phyloP scores from a whole-genome alignment of 2,113 vertebrate species.

The Alosa alosa region DNA sequence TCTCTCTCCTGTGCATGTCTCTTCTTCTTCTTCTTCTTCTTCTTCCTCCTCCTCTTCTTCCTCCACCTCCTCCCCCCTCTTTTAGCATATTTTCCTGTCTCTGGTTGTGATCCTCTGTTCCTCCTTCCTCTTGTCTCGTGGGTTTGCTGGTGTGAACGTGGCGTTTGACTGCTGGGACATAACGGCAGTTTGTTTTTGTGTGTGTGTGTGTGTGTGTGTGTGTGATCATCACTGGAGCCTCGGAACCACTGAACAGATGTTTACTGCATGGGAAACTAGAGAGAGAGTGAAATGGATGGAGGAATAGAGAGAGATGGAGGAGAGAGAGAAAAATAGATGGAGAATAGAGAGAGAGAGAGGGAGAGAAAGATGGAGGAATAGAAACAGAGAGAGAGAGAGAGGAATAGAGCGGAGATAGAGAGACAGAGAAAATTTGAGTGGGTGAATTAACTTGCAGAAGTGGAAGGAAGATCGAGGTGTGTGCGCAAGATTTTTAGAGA shows the following conservation, averaged over 20 bases:
- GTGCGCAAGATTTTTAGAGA: background rate
- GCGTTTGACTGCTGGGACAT: background rate
- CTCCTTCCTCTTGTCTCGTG: background rate
- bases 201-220: background rate
- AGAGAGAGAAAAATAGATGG: too few species aligned
- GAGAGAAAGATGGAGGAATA: too few species aligned
- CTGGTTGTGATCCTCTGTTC: background rate
- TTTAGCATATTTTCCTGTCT: background rate
- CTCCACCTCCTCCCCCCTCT: background rate
- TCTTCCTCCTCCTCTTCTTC: background rate
- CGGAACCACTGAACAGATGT: background rate
- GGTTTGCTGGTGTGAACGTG: background rate
- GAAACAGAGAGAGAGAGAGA: too few species aligned
- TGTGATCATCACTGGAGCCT: background rate
- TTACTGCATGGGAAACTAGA: background rate
- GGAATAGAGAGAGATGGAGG: too few species aligned
- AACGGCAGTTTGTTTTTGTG: background rate
- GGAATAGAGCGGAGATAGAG: background rate
- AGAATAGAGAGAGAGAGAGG: background rate
- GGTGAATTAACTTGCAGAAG: background rate
- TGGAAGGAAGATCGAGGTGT: background rate
- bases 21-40: background rate
- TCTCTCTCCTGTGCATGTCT: background rate
- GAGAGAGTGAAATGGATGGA: too few species aligned
- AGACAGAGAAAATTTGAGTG: background rate